A percentile compares a stretch with the other conserved stretches of the same genome.
phyloP scores from a whole-genome alignment of 2,888 invertebrate species.

The Phalera bucephala region DNA sequence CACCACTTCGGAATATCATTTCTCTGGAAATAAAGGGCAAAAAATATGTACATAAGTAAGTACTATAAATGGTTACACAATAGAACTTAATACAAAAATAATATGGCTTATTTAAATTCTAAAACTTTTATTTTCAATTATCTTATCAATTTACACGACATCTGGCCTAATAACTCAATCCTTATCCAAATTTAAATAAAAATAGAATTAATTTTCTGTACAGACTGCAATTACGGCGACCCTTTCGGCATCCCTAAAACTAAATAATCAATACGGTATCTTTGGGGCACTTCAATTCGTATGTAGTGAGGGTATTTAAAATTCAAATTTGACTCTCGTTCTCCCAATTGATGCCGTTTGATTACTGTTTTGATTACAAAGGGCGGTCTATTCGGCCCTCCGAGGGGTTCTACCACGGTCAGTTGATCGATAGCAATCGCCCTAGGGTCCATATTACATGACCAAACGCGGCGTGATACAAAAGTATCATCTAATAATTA shows the following conservation, averaged over 20 bases:
- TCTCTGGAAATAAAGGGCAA: too few relatives aligned
- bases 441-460: too few relatives aligned
- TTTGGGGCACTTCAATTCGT: constrained; percentile 36
- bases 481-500: too few relatives aligned
- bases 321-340: constrained; percentile 61
- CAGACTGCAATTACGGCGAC: constrained; percentile 34
- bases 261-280: constrained; percentile 40
- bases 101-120: too few relatives aligned
- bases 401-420: constrained; percentile 53
- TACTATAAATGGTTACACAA: too few relatives aligned
- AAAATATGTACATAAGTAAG: too few relatives aligned
- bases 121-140: neutral
- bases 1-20: too few relatives aligned
- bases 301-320: constrained; percentile 49
- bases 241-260: constrained; percentile 37
- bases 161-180: constrained; percentile 25
- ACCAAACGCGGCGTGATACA: too few relatives aligned
- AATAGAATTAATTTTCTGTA: constrained; percentile 27
- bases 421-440: constrained; percentile 66
- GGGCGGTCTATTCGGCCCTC: constrained; percentile 48
- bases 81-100: neutral
- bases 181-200: constrained; percentile 24
- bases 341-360: constrained; percentile 65
- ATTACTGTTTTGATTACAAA: constrained; percentile 78
- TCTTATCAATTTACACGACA: constrained; percentile 6